phyloP scores from a whole-genome alignment of 92 coral and sea anemone species.

The Actinernus sp. region DNA sequence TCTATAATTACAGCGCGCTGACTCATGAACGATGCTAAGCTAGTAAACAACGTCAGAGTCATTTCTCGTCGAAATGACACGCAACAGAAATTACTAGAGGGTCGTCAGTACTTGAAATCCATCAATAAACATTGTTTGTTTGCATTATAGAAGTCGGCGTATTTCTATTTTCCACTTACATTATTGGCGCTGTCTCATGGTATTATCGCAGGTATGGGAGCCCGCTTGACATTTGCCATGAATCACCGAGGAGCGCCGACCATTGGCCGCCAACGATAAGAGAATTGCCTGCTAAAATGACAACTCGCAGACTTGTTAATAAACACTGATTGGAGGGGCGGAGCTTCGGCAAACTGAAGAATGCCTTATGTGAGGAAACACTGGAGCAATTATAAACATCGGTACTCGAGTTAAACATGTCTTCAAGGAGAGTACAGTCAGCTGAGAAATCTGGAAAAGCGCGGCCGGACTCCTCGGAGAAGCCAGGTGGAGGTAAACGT shows the following conservation, averaged over 20 bases:
- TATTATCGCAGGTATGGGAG: conserved; percentile 32
- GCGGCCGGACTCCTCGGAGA: conserved; percentile 8
- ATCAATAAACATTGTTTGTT: neutral
- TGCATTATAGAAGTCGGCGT: neutral
- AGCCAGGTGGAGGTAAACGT: conserved; percentile 39
- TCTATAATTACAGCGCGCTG: too few species aligned
- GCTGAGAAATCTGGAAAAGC: conserved; percentile 23
- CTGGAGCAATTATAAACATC: neutral
- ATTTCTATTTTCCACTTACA: conserved; percentile 7
- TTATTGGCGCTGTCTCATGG: neutral
- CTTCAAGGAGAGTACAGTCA: neutral
- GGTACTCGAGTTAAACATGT: conserved; percentile 16
- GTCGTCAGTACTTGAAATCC: too few species aligned
- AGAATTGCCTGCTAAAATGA: conserved; percentile 8
- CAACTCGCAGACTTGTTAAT: conserved; percentile 67
- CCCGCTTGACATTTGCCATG: conserved; percentile 6
- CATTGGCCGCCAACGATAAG: conserved; percentile 21
- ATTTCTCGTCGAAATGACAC: too few species aligned
- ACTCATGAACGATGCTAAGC: too few species aligned
- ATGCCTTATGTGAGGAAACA: conserved; percentile 36
- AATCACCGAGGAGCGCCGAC: neutral
- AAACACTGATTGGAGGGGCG: conserved; percentile 97
- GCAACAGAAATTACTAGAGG: too few species aligned
- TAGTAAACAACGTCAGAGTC: too few species aligned
- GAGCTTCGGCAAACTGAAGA: conserved; percentile 79